phyloP scores from a whole-genome alignment of 37 sponge, comb jelly and placozoan species.

The Aphrocallistes beatrix region DNA sequence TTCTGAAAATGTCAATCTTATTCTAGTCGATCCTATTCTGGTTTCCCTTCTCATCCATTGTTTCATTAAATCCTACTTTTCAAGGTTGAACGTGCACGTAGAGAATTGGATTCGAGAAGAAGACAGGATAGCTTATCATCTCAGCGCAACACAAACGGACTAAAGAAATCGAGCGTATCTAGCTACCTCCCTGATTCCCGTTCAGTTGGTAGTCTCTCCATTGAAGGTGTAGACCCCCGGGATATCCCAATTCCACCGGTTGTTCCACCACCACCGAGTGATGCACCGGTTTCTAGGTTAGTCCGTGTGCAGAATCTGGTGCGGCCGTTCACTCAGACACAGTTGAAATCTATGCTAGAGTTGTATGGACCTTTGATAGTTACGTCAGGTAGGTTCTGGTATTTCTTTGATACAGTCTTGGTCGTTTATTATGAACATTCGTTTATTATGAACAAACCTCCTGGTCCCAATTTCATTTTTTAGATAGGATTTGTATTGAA shows the following conservation, averaged over 20 bases:
- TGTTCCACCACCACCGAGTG: conserved; percentile 22
- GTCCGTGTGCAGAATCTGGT: conserved; percentile 61
- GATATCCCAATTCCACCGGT: neutral
- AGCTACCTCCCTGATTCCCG: neutral
- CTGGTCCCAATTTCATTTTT: no score
- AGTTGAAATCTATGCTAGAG: conserved; percentile 58
- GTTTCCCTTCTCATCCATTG: no score
- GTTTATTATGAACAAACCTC: no score
- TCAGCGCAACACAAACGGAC: neutral
- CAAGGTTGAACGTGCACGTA: conserved; percentile 3
- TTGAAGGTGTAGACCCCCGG: neutral
- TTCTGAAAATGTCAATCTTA: no score
- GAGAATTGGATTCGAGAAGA: neutral
- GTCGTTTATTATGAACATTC: conserved; percentile 62
- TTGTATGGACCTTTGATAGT: conserved; percentile 44
- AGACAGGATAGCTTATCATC: neutral
- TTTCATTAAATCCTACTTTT: no score
- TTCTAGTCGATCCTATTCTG: no score
- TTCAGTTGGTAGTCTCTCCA: neutral
- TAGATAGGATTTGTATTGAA: no score
- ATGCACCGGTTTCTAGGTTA: conserved; percentile 33
- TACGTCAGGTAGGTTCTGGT: conserved; percentile 14
- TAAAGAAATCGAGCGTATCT: neutral
- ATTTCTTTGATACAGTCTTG: neutral
- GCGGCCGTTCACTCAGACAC: conserved; percentile 67